A percentile compares a stretch with the other conserved stretches of the same genome.
Conservation (phyloP, 1,140 invertebrate species). For the Drosophila arawakana region DNA sequence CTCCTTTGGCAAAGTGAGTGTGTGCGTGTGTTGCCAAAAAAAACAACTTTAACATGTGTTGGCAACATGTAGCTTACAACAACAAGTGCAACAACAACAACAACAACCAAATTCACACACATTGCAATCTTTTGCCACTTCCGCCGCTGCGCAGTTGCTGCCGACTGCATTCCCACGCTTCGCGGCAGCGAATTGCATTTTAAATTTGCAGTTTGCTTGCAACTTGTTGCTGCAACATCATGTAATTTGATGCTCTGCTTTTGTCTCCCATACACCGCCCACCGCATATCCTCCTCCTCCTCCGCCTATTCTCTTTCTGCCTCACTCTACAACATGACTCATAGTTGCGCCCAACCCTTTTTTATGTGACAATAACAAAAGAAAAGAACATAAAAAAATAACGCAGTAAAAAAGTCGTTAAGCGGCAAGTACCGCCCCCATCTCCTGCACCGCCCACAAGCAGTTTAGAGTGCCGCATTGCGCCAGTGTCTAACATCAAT, state of each 20-base stretch:
- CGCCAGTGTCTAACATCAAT: conserved; percentile 41
- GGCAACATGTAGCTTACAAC: conserved; percentile 59
- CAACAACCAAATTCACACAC: conserved; percentile 1
- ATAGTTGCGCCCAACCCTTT: conserved; percentile 17
- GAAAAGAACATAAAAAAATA: conserved; percentile 12
- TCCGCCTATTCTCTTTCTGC: neutral
- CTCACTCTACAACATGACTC: conserved; percentile 19
- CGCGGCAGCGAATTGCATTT: neutral
- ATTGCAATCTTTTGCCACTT: conserved; percentile 24
- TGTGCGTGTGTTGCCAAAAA: conserved; percentile 38
- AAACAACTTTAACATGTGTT: conserved; percentile 43
- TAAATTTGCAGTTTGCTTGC: neutral
- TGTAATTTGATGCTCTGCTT: neutral
- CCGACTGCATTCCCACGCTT: conserved; percentile 18
- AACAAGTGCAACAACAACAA: conserved; percentile 36
- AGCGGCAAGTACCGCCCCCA: conserved; percentile 13
- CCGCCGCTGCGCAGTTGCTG: conserved; percentile 21
- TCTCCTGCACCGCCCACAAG: neutral
- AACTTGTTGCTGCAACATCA: conserved; percentile 35
- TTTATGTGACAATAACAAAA: conserved; percentile 20
- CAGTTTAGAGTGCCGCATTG: conserved; percentile 23
- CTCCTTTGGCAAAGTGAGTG: conserved; percentile 13
- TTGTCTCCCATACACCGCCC: neutral
- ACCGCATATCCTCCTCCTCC: no score
- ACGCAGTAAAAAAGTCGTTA: conserved; percentile 38